Evolutionary conservation across 2,113 vertebrate genomes (phyloP), one percentile per base, ranked within the genome.

Genomic region (Castor canadensis): DNA sequence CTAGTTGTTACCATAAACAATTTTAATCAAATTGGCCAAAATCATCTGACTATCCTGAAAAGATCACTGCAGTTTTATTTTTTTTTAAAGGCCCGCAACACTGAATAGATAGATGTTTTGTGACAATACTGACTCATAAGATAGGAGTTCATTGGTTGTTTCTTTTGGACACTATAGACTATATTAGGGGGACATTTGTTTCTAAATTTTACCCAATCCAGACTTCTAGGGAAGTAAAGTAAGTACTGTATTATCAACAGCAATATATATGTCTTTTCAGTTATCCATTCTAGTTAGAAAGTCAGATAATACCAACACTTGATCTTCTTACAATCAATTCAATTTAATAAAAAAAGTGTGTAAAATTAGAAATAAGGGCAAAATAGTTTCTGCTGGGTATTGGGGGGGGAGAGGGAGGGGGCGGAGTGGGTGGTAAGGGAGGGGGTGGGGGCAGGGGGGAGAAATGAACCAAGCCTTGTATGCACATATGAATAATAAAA

Each of bases 21-120:
- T 76, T 92, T 91, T 76, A 92, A 90, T 80, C 17, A 71, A 91
- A 40, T 75, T 87, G n/a, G 22, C 81, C 83, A 91, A 93, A 85
- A 67, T 54, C 5, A 82, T 49, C 73, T 96, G 82, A 77, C 20
- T 62, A 72, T 43, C 35, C 38, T 93, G 32, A 95, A 10, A 88
- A 87, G 10, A 3, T 67, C 47, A 80, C 38, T 76, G 13, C 30
- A 26, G 5, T 87, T 83, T 85, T 76, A 88, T 84, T 62, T 69
- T 95, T 81, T 43, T n/a, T 3, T 40, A 54, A 81, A 87, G 60
- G 38, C 56, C 13, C 35, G 93, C 89, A 84, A 89, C 54, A 88
- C 40, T 56, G 28, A 91, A 45, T 45, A 91, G 30, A 80, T 30
- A 66, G 30, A n/a, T 81, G 32, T 52, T 91, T 90, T 90, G 43